Percentiles rank a stretch among this genome's conserved stretches.
Conservation (phyloP, 2,888 invertebrate genomes). For the Empis livida region DNA sequence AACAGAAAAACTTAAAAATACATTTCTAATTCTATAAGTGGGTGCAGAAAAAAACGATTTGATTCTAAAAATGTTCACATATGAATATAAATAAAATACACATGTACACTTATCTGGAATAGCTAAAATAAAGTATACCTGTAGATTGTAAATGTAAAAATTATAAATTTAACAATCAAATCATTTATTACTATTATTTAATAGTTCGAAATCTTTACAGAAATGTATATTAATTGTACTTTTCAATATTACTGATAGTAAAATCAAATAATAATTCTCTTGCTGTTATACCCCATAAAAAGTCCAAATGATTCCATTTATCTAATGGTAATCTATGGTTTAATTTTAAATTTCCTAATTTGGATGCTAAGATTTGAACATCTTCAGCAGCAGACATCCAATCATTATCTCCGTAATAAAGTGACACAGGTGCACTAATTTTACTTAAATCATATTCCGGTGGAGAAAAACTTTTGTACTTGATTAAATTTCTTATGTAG, state of each 20-base stretch:
- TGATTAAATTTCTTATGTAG: conserved; percentile 36
- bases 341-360: conserved; percentile 40
- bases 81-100: too few species aligned
- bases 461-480: conserved; percentile 42
- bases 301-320: conserved; percentile 56
- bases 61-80: too few species aligned
- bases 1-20: too few species aligned
- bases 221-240: background rate
- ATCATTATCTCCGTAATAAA: conserved; percentile 55
- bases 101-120: too few species aligned
- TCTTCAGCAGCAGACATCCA: conserved; percentile 44
- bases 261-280: conserved; percentile 45
- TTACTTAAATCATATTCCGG: conserved; percentile 45
- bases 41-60: too few species aligned
- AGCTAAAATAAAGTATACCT: too few species aligned
- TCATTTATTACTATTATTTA: too few species aligned
- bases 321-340: conserved; percentile 37
- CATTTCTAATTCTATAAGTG: too few species aligned
- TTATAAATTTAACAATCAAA: too few species aligned
- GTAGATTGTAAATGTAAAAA: too few species aligned
- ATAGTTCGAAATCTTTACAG: too few species aligned
- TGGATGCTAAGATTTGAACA: conserved; percentile 34
- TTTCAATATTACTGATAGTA: background rate
- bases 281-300: conserved; percentile 50
- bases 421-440: conserved; percentile 45